Conservation (phyloP, 2,888 invertebrate genomes). For the Trilocha varians region DNA sequence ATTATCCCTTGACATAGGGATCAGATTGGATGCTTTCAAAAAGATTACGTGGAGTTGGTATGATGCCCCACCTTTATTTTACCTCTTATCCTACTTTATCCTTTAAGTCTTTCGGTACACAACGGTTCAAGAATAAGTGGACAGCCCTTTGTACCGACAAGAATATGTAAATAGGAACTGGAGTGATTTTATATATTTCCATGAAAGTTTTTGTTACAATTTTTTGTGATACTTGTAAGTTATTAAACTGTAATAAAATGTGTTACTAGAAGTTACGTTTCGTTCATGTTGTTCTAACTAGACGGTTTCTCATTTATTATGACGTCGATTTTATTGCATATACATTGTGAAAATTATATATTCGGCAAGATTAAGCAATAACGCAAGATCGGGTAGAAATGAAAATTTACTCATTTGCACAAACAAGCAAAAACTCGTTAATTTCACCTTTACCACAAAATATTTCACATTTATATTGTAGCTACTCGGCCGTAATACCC, state of each 20-base stretch:
- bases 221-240: no score
- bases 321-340: no score
- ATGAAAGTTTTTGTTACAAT: background rate
- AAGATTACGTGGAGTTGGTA: conserved; percentile 1
- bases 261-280: no score
- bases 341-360: no score
- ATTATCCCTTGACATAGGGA: background rate
- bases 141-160: background rate
- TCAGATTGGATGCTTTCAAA: background rate
- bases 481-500: background rate
- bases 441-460: background rate
- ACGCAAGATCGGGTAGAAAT: no score
- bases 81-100: conserved; percentile 1
- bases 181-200: background rate
- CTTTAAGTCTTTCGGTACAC: background rate
- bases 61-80: background rate
- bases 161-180: background rate
- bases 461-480: background rate
- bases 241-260: no score
- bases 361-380: no score
- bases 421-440: no score
- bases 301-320: no score
- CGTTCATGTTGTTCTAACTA: no score
- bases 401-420: no score
- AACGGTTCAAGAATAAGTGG: background rate